These are phyloP conservation scores for Notarius lentiginosus DNA, from an alignment of 2,113 vertebrate species.

Conservation along the genomic window DNA sequence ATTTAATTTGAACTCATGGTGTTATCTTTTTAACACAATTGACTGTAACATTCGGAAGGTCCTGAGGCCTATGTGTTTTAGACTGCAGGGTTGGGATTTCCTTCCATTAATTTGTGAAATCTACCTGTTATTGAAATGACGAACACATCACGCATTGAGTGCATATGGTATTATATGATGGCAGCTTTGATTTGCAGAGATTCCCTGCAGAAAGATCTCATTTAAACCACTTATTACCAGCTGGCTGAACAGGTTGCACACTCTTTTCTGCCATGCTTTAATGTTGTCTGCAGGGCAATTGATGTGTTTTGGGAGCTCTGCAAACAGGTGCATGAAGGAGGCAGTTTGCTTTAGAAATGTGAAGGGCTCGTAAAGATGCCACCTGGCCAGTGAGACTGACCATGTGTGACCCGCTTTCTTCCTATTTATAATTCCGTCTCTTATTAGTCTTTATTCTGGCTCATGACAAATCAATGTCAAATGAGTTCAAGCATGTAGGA, in stretches of 20 bases:
- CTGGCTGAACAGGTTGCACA: conserved; percentile 55
- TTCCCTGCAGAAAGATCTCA: conserved; percentile 52
- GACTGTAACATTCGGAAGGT: background rate
- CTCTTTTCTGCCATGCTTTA: background rate
- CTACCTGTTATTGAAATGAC: background rate
- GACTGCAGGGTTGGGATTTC: background rate
- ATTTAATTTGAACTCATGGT: background rate
- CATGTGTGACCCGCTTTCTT: conserved; percentile 17
- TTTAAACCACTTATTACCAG: conserved; percentile 42
- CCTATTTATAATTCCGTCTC: conserved; percentile 44
- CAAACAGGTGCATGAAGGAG: conserved; percentile 51
- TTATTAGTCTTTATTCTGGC: background rate
- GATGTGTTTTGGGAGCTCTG: conserved; percentile 40
- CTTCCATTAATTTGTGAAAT: background rate
- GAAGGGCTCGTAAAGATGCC: conserved; percentile 47
- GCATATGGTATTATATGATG: background rate
- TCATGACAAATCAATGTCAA: conserved; percentile 17
- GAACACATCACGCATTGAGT: background rate
- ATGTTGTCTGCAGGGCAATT: conserved; percentile 40
- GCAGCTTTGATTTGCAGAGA: conserved; percentile 16
- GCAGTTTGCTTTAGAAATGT: conserved; percentile 31
- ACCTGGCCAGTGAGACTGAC: conserved; percentile 32
- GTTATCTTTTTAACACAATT: background rate
- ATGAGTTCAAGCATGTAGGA: background rate
- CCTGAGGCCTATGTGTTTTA: background rate